Base-by-base conservation (phyloP, 2,888 invertebrate species). In the Ctena decussata region DNA sequence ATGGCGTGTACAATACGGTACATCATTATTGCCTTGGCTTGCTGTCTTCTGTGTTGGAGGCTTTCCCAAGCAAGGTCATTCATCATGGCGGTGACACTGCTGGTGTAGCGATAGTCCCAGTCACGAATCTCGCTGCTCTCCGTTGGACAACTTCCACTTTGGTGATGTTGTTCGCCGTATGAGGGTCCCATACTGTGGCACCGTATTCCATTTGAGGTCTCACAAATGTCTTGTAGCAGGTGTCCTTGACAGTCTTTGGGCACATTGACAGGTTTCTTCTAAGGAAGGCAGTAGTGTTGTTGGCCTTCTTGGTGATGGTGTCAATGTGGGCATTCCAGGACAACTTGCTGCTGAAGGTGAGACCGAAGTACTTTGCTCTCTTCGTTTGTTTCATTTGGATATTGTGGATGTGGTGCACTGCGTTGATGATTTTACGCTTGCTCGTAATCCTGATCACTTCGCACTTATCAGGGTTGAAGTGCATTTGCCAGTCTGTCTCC, bases 391-490 rank as follows among this genome's bases (percentile, higher is more conserved):
- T 49, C 18, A 65, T 41, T n/a, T 35, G n/a, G 15, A 69, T 27
- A 53, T 69, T 73, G 32, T 83, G 75, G 70, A 79, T 84, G 65
- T 2, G 35, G 46, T 76, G 72, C 49, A 21, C 39, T 71, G 57
- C 57, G 27, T 24, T 57, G 57, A 57, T 27, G 6, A 27, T 57
- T 30, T 57, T 57, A 15, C 57, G 21, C 57, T 57, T 57, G 44
- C 77, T 84, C 24, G 77, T 71, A 71, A 88, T 35, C 12, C 37
- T 60, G 39, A 86, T 70, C 8, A 75, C 35, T 57, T 84, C 65
- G 30, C 84, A 86, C 37, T 89, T 89, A n/a, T 80, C 78, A 11
- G 86, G 57, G 57, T 57, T 57, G n/a, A 57, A 57, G 57, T 57
- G 27, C 57, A 57, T 57, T 27, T 57, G 57, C 77, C 77, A 82